Percentiles rank a stretch among this genome's conserved stretches.
Evolutionary conservation across 2,113 vertebrate genomes (phyloP).

Genomic region (Epinephelus fuscoguttatus): DNA sequence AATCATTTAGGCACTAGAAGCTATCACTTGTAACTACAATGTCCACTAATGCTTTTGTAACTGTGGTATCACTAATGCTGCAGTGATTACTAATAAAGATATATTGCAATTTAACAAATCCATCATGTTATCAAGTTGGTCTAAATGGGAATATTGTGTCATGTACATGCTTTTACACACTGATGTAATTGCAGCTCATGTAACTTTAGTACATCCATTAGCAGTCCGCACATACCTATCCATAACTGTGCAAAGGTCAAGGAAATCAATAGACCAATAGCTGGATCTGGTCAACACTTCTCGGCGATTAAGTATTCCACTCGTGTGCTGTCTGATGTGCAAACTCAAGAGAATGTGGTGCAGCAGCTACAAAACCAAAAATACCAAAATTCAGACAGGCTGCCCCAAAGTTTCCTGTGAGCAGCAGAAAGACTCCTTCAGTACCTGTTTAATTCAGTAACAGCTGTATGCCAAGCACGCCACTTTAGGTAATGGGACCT

Average conservation of each 20-base stretch:
- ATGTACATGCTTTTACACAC: constrained; percentile 22
- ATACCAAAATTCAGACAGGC: neutral
- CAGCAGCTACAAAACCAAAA: constrained; percentile 14
- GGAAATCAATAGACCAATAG: constrained; percentile 66
- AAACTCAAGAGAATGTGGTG: constrained; percentile 9
- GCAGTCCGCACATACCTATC: constrained; percentile 56
- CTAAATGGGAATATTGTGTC: constrained; percentile 11
- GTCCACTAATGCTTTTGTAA: neutral
- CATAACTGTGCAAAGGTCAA: constrained; percentile 73
- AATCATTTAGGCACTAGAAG: neutral
- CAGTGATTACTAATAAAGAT: neutral
- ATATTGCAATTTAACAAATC: constrained; percentile 1
- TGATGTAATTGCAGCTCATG: constrained; percentile 46
- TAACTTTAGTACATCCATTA: constrained; percentile 61
- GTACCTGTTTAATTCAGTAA: constrained; percentile 42
- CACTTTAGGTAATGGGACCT: constrained; percentile 59
- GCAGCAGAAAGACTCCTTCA: constrained; percentile 3
- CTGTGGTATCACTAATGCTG: neutral
- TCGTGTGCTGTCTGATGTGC: constrained; percentile 25
- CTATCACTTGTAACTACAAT: neutral
- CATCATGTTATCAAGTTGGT: neutral
- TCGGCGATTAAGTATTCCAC: constrained; percentile 50
- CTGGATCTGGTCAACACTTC: constrained; percentile 60
- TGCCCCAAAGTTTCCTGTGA: constrained; percentile 8
- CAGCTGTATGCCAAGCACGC: constrained; percentile 40